phyloP scores from a whole-genome alignment of 2,797 vertebrate species.

The Kryptopterus vitreolus region DNA sequence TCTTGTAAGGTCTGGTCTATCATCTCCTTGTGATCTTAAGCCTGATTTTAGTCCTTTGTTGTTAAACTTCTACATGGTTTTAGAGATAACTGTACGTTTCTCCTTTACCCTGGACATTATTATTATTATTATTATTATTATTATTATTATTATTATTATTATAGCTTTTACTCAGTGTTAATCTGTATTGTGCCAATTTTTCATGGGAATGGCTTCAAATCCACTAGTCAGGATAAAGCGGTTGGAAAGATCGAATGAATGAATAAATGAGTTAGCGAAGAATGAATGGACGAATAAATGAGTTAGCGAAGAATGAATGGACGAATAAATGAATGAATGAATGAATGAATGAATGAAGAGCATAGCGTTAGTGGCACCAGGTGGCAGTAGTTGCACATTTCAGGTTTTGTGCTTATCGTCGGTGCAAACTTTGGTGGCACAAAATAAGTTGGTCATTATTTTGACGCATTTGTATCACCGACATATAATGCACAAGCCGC shows the following conservation, averaged over 20 bases:
- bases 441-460: constrained; percentile 2
- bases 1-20: too few species aligned
- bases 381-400: constrained; percentile 59
- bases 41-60: too few species aligned
- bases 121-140: neutral
- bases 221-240: neutral
- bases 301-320: neutral
- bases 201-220: neutral
- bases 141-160: neutral
- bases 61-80: too few species aligned
- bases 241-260: neutral
- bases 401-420: neutral
- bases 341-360: constrained; percentile 15
- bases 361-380: constrained; percentile 53
- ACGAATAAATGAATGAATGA: constrained; percentile 1
- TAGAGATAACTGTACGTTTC: too few species aligned
- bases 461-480: neutral
- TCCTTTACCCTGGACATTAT: neutral
- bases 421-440: neutral
- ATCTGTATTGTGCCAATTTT: neutral
- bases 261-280: constrained; percentile 1
- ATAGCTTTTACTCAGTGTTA: fast-evolving
- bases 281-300: constrained; percentile 3
- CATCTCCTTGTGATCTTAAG: too few species aligned
- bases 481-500: neutral